Evolutionary conservation across 2,888 invertebrate genomes (phyloP), one percentile per base, ranked within the genome.

Genomic region (Zele albiditarsus): DNA sequence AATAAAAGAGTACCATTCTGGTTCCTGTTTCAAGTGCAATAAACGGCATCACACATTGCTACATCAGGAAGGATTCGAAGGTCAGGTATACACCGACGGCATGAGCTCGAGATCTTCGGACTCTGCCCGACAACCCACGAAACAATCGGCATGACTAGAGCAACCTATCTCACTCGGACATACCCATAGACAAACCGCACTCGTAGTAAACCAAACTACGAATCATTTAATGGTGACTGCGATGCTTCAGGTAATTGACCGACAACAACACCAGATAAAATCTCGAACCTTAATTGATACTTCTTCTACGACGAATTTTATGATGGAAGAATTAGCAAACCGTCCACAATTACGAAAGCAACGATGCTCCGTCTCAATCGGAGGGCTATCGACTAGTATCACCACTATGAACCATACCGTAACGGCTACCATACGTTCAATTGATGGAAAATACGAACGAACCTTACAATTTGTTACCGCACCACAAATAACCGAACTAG

Each of bases 271-370:
- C 0, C 25, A 14, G 16, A 63, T 31, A 14, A 53, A 60, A 23
- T n/a, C 75, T 20, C 75, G 79, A 31, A 77, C 75, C 3, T 71
- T 79, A 71, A 73, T 80, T 57, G 78, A 80, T 27, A 77, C 78
- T 10, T 78, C 77, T 31, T 72, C 77, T 12, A 78, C 77, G 6
- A 71, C 78, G 3, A 75, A 79, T 74, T 79, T 80, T 33, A 73
- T 76, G 4, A 80, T 78, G 10, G 76, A 77, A 60, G 28, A 63
- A 42, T 49, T 77, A 31, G 75, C 53, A 8, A 65, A 63, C 16
- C 28, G 16, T 42, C 69, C 78, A 28, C 68, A 66, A 68, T 75
- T 79, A 63, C 57, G 71, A 2, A 25, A 53, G 57, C 76, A 69
- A 28, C 67, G 71, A 62, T 76, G 79, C 53, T 73, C 76, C 20